These are phyloP conservation scores for Scaptomyza montana DNA, from an alignment of 1,140 invertebrate genomes.

Conservation along the genomic window DNA sequence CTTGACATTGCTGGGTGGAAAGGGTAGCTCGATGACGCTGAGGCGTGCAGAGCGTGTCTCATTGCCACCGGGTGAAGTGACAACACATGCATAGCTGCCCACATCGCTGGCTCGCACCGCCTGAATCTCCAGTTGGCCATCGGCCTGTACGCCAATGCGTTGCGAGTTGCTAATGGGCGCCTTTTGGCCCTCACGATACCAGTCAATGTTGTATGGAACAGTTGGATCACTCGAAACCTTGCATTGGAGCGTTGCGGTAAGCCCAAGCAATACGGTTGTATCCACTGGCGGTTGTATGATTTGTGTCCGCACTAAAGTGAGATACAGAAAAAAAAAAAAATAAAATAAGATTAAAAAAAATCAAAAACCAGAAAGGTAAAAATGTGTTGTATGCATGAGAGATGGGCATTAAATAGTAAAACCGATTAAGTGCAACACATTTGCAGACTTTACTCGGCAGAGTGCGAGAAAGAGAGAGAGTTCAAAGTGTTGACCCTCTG, in stretches of 20 bases:
- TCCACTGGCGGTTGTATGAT: conserved; percentile 96
- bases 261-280: conserved; percentile 93
- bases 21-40: conserved; percentile 96
- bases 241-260: conserved; percentile 95
- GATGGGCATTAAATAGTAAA: conserved; percentile 58
- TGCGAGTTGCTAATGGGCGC: conserved; percentile 85
- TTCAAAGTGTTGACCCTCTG: no score
- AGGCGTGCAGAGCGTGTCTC: conserved; percentile 93
- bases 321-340: conserved; percentile 5
- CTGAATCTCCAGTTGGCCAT: conserved; percentile 91
- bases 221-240: conserved; percentile 96
- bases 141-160: conserved; percentile 88
- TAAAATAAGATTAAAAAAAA: not conserved
- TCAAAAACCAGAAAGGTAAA: not conserved
- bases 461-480: not conserved
- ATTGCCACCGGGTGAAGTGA: conserved; percentile 93
- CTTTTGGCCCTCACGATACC: conserved; percentile 93
- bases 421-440: conserved; percentile 58
- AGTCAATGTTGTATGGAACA: conserved; percentile 95
- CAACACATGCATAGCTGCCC: conserved; percentile 92
- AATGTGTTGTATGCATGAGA: not conserved
- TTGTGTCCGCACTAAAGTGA: conserved; percentile 91
- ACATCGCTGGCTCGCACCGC: conserved; percentile 93
- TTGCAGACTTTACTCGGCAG: not conserved
- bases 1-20: conserved; percentile 93